Conservation (phyloP, 2,113 vertebrate species). For the Indicator maculatus region DNA sequence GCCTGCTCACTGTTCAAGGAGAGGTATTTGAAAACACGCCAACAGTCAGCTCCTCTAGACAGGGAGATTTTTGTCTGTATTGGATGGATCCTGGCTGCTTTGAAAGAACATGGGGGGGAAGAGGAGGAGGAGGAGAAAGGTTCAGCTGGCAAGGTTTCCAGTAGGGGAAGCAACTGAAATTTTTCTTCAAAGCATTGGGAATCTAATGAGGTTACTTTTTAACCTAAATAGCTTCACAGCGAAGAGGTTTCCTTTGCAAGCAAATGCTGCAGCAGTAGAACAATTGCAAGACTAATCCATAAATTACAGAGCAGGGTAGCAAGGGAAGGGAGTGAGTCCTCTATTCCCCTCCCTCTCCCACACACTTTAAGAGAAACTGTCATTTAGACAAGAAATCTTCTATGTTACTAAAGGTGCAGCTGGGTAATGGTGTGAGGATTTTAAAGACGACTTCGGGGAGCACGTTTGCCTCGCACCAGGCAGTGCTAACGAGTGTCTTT, state of each 20-base stretch:
- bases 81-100: slow-evolving; percentile 62
- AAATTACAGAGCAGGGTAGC: slow-evolving; percentile 49
- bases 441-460: not conserved
- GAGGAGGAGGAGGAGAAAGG: slow-evolving; percentile 45
- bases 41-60: slow-evolving; percentile 64
- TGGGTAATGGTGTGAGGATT: slow-evolving; percentile 3
- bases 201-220: slow-evolving; percentile 71
- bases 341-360: slow-evolving; percentile 41
- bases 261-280: slow-evolving; percentile 44
- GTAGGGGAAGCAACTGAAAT: slow-evolving; percentile 66
- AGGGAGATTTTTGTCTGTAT: slow-evolving; percentile 66
- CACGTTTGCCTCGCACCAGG: not conserved
- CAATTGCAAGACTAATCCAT: slow-evolving; percentile 63
- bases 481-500: not conserved
- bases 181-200: slow-evolving; percentile 63
- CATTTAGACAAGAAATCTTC: slow-evolving; percentile 50
- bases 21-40: slow-evolving; percentile 70
- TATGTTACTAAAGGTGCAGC: slow-evolving; percentile 37
- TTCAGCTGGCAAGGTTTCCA: slow-evolving; percentile 65
- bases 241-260: slow-evolving; percentile 67
- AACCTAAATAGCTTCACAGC: slow-evolving; percentile 57
- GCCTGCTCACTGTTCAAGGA: slow-evolving; percentile 56
- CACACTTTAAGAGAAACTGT: slow-evolving; percentile 50
- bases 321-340: slow-evolving; percentile 47
- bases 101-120: slow-evolving; percentile 41